These are phyloP conservation scores for Agrotis puta DNA, from an alignment of 2,888 invertebrate species.

Conservation along the genomic window DNA sequence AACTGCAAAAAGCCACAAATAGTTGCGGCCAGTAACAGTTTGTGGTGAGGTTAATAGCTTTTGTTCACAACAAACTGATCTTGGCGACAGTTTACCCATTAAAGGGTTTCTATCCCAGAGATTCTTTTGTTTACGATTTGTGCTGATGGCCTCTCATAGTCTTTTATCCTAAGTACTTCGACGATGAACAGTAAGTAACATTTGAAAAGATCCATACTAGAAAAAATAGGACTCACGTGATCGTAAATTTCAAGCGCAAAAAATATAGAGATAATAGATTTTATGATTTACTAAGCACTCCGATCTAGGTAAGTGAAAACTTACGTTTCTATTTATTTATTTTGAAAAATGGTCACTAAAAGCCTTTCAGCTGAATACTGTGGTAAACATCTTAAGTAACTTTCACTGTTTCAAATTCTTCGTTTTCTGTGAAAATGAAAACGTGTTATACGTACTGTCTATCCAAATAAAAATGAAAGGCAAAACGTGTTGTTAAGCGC, in stretches of 20 bases:
- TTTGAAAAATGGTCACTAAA: background rate
- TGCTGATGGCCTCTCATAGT: background rate
- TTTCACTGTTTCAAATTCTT: background rate
- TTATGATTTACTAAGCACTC: background rate
- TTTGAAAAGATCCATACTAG: too few species aligned
- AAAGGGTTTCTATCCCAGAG: slow-evolving; percentile 2
- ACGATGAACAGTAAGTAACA: too few species aligned
- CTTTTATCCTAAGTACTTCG: background rate
- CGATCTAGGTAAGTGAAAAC: background rate
- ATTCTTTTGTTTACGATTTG: slow-evolving; percentile 36
- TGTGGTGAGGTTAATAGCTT: slow-evolving; percentile 54
- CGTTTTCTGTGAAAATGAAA: background rate
- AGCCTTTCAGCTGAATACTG: background rate
- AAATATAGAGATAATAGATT: too few species aligned
- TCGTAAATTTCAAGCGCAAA: too few species aligned
- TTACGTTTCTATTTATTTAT: background rate
- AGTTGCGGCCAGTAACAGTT: slow-evolving; percentile 38
- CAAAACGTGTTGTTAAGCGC: too few species aligned
- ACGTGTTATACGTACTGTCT: background rate
- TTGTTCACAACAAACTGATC: slow-evolving; percentile 59
- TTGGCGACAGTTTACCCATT: slow-evolving; percentile 45
- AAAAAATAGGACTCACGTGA: too few species aligned
- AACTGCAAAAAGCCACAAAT: slow-evolving; percentile 57
- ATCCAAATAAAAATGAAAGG: too few species aligned
- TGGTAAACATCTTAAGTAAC: background rate